Conservation (phyloP, 1,140 invertebrate species). For the Drosophila takahashii region DNA sequence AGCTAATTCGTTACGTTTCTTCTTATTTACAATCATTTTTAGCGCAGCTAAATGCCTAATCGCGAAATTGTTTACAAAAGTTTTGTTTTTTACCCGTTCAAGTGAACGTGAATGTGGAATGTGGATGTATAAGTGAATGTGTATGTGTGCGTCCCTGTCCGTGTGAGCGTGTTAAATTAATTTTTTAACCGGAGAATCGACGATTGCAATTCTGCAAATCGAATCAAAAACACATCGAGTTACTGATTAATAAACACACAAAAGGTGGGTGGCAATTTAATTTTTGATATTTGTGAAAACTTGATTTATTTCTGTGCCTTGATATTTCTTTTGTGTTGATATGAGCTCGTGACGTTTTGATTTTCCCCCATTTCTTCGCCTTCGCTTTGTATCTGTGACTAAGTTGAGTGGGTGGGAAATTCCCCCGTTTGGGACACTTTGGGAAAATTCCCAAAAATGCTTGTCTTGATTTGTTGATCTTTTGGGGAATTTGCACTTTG, state of each 20-base stretch:
- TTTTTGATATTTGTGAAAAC: slow-evolving; percentile 23
- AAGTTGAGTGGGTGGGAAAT: slow-evolving; percentile 19
- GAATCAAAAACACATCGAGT: slow-evolving; percentile 39
- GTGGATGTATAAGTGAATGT: slow-evolving; percentile 16
- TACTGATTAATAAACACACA: slow-evolving; percentile 49
- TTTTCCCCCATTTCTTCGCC: slow-evolving; percentile 24
- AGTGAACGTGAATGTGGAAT: slow-evolving; percentile 15
- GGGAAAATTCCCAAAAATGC: slow-evolving; percentile 2
- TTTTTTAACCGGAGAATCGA: slow-evolving; percentile 32
- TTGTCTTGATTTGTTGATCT: neutral
- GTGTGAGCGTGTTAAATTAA: slow-evolving; percentile 31
- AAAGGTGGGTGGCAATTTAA: slow-evolving; percentile 38
- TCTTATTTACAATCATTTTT: slow-evolving; percentile 40
- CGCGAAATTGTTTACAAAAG: slow-evolving; percentile 61
- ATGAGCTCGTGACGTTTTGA: slow-evolving; percentile 31
- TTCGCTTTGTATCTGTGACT: slow-evolving; percentile 56
- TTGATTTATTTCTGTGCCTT: slow-evolving; percentile 31
- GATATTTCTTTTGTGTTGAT: slow-evolving; percentile 37
- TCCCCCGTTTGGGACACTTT: slow-evolving; percentile 1
- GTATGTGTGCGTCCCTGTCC: slow-evolving; percentile 1
- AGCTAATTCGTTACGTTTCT: slow-evolving; percentile 26
- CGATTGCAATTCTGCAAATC: slow-evolving; percentile 29
- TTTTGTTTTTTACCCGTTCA: slow-evolving; percentile 39
- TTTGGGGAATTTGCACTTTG: too few species aligned
- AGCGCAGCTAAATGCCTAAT: slow-evolving; percentile 40